Conservation (phyloP, 1,140 invertebrate genomes). For the Hormaphis cornu region DNA sequence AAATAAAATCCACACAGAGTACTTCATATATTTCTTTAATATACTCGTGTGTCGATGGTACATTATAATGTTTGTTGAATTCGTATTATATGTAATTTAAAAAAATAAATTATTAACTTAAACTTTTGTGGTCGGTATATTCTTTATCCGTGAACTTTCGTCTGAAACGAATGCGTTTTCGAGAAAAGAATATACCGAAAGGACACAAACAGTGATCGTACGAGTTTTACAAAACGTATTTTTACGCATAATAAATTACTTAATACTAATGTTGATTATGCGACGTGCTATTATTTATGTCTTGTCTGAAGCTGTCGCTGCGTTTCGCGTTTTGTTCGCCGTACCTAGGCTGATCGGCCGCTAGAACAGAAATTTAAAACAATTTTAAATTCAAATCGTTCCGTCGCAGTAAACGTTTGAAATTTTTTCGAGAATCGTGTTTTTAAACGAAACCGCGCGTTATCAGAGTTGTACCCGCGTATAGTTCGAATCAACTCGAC, state of each 20-base stretch:
- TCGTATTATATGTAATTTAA: not conserved
- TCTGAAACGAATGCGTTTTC: not conserved
- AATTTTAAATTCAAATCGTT: not conserved
- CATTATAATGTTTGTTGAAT: no score
- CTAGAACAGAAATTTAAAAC: not conserved
- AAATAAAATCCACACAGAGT: no score
- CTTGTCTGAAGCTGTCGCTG: not conserved
- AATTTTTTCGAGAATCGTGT: not conserved
- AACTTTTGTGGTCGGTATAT: constrained; percentile 19
- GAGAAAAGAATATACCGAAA: constrained; percentile 29
- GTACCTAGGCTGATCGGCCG: not conserved
- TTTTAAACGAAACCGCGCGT: not conserved
- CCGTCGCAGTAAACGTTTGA: not conserved
- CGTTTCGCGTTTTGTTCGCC: not conserved
- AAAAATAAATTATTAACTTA: constrained; percentile 15
- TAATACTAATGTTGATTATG: not conserved
- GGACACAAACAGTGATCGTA: not conserved
- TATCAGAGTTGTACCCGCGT: not conserved
- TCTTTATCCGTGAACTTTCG: not conserved
- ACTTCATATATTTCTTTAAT: no score
- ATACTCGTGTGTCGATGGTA: no score
- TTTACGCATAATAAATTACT: constrained; percentile 9
- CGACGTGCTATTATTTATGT: not conserved
- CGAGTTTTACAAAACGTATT: not conserved
- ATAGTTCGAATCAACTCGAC: not conserved